Evolutionary conservation across 2,797 vertebrate species (phyloP), one percentile per base, ranked within the genome.

Genomic region (Tenualosa thibaudeaui): DNA sequence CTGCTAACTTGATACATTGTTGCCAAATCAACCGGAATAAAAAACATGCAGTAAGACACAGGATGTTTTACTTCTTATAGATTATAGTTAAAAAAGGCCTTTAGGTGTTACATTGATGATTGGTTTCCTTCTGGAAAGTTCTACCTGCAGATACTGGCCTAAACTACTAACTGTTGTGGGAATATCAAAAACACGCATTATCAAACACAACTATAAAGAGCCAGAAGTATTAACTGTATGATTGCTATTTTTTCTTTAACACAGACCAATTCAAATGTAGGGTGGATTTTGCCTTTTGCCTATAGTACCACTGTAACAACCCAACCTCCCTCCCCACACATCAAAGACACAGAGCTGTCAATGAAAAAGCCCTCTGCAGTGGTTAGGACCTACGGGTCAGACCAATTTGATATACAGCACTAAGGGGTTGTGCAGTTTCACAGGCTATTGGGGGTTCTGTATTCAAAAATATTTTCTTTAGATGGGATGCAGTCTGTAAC

Each of bases 271-370:
- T 43, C 19, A 19, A 46, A 78, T 8, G 12, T 19, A 17, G 15
- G 71, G 37, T 78, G 71, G 15, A 46, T 19, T 46, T 78, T 43
- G 71, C 71, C 71, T 46, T 78, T n/a, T n/a, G n/a, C n/a, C n/a
- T n/a, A 1, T 43, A 19, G 19, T 19, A 2, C n/a, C 22, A 24
- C n/a, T 62, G 58, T 62, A 78, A 17, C 40, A 75, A 37, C 71
- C 71, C 71, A 43, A 31, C 24, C 65, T 17, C 65, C 71, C 40
- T 19, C 15, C 71, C 37, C 71, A 71, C 15, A 78, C 71, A 78
- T 78, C 71, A 78, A 78, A 15, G 71, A 43, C 71, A 22, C 26
- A 2, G 7, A 78, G 71, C 71, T 78, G 71, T 78, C 71, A 22
- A 37, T 78, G 15, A 6, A 46, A 22, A 78, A 17, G 37, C 37